Evolutionary conservation across 2,888 invertebrate species (phyloP).

Genomic region (Metalampra italica): DNA sequence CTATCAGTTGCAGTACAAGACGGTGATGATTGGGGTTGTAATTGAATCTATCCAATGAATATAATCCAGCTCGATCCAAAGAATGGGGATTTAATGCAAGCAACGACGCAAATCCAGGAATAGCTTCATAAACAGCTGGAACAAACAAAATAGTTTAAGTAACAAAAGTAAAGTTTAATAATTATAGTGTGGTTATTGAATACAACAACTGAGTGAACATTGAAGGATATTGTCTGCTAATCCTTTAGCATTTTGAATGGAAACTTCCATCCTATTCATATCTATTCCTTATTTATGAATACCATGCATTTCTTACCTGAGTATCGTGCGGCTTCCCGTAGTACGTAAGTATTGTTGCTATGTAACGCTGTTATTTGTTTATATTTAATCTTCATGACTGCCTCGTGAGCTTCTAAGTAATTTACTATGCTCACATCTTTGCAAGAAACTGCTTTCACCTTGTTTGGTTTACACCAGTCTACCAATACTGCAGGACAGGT

Average conservation of each 20-base stretch:
- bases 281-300: neutral
- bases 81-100: slow-evolving; percentile 75
- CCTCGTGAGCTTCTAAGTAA: slow-evolving; percentile 76
- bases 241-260: too few species aligned
- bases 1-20: slow-evolving; percentile 69
- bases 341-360: slow-evolving; percentile 67
- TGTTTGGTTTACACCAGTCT: slow-evolving; percentile 69
- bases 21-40: slow-evolving; percentile 64
- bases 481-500: slow-evolving; percentile 67
- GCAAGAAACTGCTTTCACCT: slow-evolving; percentile 69
- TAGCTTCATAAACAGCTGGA: slow-evolving; percentile 74
- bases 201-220: too few species aligned
- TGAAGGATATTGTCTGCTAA: too few species aligned
- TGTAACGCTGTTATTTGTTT: slow-evolving; percentile 62
- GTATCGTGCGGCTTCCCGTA: slow-evolving; percentile 66
- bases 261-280: too few species aligned
- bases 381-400: slow-evolving; percentile 66
- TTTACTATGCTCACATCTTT: slow-evolving; percentile 69
- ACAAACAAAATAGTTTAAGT: slow-evolving; percentile 20
- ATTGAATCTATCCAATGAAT: slow-evolving; percentile 57
- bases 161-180: neutral
- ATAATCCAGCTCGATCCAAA: slow-evolving; percentile 64
- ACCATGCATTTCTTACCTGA: slow-evolving; percentile 55
- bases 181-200: too few species aligned
- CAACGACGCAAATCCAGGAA: slow-evolving; percentile 71